phyloP scores from a whole-genome alignment of 1,140 invertebrate species.

The Philaenus spumarius region DNA sequence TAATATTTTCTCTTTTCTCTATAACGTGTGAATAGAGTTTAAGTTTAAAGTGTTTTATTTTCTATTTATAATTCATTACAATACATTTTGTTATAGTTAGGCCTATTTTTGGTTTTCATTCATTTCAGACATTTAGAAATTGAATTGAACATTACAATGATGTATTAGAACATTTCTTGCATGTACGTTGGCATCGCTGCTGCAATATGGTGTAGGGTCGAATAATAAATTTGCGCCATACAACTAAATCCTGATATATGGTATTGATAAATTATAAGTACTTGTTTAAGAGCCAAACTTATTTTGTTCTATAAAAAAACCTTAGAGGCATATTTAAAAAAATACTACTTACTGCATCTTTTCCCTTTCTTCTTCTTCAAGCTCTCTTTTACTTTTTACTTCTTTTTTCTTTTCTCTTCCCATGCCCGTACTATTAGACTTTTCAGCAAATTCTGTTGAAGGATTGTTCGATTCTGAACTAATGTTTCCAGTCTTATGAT shows the following conservation, averaged over 20 bases:
- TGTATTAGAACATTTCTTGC: too few relatives aligned
- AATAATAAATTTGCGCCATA: too few relatives aligned
- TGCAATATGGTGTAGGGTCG: too few relatives aligned
- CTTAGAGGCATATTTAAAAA: neutral
- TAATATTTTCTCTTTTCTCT: neutral
- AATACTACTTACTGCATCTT: conserved; percentile 33
- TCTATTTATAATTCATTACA: too few relatives aligned
- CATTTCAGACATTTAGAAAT: too few relatives aligned
- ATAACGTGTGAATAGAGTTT: too few relatives aligned
- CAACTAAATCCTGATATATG: neutral
- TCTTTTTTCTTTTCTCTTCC: conserved; percentile 27
- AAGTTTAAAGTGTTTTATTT: too few relatives aligned
- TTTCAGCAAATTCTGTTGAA: too few relatives aligned
- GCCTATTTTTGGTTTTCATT: too few relatives aligned
- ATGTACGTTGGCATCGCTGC: too few relatives aligned
- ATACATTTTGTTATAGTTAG: neutral
- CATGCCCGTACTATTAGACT: neutral
- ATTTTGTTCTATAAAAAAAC: neutral
- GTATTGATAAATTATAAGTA: neutral
- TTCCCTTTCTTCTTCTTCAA: conserved; percentile 35
- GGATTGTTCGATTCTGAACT: too few relatives aligned
- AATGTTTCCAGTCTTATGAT: neutral
- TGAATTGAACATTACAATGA: too few relatives aligned
- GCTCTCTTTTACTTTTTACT: conserved; percentile 32
- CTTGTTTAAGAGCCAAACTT: neutral